Base-by-base conservation (phyloP, 23 tunicate genomes). In the Phallusia fumigata region DNA sequence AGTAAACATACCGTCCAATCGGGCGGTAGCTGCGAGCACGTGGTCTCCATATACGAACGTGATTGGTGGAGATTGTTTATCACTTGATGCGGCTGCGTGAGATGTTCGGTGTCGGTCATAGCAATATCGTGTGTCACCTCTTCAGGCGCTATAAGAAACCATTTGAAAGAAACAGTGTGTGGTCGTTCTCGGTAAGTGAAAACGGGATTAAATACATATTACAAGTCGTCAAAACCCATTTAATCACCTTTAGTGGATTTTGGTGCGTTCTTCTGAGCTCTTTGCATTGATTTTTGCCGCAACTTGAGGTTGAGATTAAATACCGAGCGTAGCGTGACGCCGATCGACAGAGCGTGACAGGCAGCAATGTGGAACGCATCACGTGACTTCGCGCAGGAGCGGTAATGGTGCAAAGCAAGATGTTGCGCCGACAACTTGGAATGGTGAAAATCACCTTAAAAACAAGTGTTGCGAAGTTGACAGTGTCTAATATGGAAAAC, bases 1-100 rank as follows among this genome's bases (percentile, higher is more conserved):
- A 84, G 19, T n/a, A 84, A 21, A 44, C 87, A 84, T 5, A 84
- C 87, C 22, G 87, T 52, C 87, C 87, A 84, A 35, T 84, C 81
- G 52, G 81, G 75, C 8, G 87, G 87, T 0, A 84, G 53, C 35
- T 76, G 30, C 2, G 34, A 12, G 76, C 75, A 52, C 35, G 53
- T 64, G 35, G 31, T 45, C 21, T 76, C 33, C 79, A 84, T 33
- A 53, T 30, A 84, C 33, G 30, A 34, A 11, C 53, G 47, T 19
- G 65, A 35, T 36, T 84, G 65, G 36, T 75, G 75, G 32, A 84
- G 13, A 31, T 51, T 75, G 21, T 30, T 8, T 31, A 76, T 84
- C 52, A 84, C 81, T 44, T 84, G 52, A 35, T 53, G 24, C 3
- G 87, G 75, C 32, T 76, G 75, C 50, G 87, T 73, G 36, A 53